Evolutionary conservation across 2,113 vertebrate genomes (phyloP).

Genomic region (Notothenia coriiceps): DNA sequence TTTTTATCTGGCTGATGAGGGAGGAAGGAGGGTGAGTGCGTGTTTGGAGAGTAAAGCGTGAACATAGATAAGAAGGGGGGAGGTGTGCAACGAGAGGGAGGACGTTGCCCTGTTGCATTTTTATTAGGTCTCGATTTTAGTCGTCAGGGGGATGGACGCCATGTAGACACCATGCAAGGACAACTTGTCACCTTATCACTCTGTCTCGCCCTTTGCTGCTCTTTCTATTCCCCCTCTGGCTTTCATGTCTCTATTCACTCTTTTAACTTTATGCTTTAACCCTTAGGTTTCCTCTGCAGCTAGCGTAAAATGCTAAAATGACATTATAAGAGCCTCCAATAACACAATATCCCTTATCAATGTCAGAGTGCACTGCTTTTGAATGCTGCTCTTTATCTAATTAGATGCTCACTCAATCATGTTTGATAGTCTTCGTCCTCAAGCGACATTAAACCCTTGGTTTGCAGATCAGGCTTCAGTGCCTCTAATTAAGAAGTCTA

Average conservation of each 20-base stretch:
- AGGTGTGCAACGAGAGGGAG: conserved; percentile 11
- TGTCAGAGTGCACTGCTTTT: conserved; percentile 5
- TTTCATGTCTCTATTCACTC: neutral
- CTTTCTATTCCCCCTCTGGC: conserved; percentile 2
- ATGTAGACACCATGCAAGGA: conserved; percentile 52
- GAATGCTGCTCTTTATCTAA: conserved; percentile 1
- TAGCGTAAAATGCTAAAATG: neutral
- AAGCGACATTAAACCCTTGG: neutral
- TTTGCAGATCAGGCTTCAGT: conserved; percentile 17
- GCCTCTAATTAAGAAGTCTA: conserved; percentile 37
- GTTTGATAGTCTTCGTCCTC: conserved; percentile 13
- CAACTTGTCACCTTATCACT: conserved; percentile 56
- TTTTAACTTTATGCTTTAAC: neutral
- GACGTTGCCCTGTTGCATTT: conserved; percentile 54
- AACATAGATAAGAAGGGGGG: conserved; percentile 48
- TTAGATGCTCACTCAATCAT: neutral
- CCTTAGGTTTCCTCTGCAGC: neutral
- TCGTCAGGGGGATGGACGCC: conserved; percentile 49
- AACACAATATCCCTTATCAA: neutral
- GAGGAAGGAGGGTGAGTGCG: conserved; percentile 30
- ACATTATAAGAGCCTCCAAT: neutral
- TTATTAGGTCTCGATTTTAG: conserved; percentile 47
- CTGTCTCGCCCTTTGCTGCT: conserved; percentile 23
- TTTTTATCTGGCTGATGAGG: conserved; percentile 33
- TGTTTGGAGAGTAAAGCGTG: conserved; percentile 54